These are phyloP conservation scores for Corapipo altera DNA, from an alignment of 2,113 vertebrate genomes.

Conservation along the genomic window DNA sequence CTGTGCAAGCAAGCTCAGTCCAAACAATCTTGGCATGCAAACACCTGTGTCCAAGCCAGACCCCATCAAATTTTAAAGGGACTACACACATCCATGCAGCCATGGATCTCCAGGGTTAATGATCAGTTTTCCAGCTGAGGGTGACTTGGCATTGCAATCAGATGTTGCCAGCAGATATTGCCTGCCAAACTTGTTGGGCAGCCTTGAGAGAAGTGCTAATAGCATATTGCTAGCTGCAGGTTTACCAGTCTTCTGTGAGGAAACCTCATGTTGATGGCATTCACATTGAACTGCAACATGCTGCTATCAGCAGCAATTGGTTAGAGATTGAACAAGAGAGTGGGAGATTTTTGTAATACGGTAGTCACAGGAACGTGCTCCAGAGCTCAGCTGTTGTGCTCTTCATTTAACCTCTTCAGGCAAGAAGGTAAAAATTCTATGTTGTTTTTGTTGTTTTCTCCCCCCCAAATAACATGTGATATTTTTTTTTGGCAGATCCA, in stretches of 20 bases:
- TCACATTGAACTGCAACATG: neutral
- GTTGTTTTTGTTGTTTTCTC: neutral
- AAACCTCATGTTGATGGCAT: neutral
- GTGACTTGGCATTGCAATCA: neutral
- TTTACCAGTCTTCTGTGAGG: neutral
- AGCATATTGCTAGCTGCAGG: neutral
- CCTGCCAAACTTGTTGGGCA: conserved; percentile 3
- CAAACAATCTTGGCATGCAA: neutral
- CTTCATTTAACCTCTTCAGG: conserved; percentile 30
- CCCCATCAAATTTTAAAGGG: neutral
- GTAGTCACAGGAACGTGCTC: neutral
- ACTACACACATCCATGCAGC: neutral
- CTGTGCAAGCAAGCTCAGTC: neutral
- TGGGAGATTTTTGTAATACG: neutral
- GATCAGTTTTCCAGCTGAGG: neutral
- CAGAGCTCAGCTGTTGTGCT: conserved; percentile 13
- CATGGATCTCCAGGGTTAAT: neutral
- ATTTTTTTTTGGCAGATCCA: neutral
- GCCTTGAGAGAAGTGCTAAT: neutral
- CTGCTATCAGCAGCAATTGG: neutral
- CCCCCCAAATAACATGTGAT: neutral
- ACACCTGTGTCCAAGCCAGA: neutral
- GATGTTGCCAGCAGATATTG: neutral
- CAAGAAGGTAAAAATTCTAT: conserved; percentile 56
- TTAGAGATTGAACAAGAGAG: conserved; percentile 13